A percentile compares a stretch with the other conserved stretches of the same genome.
Conservation (phyloP, 2,797 vertebrate genomes). For the Enteromius radiatus region DNA sequence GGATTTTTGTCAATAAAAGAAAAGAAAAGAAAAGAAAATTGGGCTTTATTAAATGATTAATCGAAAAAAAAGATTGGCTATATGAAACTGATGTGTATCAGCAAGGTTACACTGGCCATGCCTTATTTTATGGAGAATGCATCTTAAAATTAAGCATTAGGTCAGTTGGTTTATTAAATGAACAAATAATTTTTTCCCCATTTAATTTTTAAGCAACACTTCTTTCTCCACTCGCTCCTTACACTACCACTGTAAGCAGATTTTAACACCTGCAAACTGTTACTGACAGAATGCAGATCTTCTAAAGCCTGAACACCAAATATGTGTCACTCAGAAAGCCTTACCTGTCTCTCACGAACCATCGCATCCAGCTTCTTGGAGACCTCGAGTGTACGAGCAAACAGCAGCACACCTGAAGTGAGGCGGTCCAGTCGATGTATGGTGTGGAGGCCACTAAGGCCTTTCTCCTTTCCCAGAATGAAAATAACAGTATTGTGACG, state of each 20-base stretch:
- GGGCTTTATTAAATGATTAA: too few species aligned
- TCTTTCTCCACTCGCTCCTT: background rate
- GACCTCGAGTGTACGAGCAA: slow-evolving; percentile 86
- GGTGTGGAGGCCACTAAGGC: slow-evolving; percentile 87
- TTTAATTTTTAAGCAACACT: background rate
- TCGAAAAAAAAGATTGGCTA: too few species aligned
- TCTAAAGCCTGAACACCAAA: too few species aligned
- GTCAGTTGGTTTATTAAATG: background rate
- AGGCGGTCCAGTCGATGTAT: slow-evolving; percentile 94
- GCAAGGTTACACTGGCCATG: background rate
- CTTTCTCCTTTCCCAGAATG: slow-evolving; percentile 92
- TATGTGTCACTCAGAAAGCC: background rate
- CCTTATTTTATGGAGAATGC: background rate
- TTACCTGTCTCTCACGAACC: slow-evolving; percentile 87
- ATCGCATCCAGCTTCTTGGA: slow-evolving; percentile 92
- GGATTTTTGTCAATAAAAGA: too few species aligned
- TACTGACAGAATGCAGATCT: background rate
- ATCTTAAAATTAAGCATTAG: too few species aligned
- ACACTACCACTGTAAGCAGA: background rate
- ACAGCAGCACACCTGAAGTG: slow-evolving; percentile 95
- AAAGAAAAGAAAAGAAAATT: too few species aligned
- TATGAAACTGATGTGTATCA: background rate
- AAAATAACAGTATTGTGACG: slow-evolving; percentile 98
- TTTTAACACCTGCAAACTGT: background rate
- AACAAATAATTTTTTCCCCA: background rate